A percentile compares a stretch with the other conserved stretches of the same genome.
These are phyloP conservation scores for Tor tambroides DNA, from an alignment of 2,113 vertebrate species.

Conservation along the genomic window DNA sequence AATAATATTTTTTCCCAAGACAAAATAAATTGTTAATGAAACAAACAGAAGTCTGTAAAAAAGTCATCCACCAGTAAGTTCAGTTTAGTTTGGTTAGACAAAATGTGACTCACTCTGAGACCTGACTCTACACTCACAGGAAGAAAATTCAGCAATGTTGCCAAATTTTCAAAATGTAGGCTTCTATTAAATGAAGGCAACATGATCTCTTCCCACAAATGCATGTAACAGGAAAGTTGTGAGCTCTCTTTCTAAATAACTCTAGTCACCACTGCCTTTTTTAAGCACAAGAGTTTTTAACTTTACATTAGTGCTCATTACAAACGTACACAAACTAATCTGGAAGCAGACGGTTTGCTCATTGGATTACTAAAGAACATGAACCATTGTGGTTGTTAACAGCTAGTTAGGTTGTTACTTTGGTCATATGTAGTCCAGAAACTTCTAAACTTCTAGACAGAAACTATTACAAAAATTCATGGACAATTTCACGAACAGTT, in stretches of 20 bases:
- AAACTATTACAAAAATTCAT: neutral
- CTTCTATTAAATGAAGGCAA: neutral
- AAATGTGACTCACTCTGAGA: neutral
- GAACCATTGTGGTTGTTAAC: neutral
- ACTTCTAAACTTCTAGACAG: neutral
- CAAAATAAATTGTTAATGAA: neutral
- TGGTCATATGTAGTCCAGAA: neutral
- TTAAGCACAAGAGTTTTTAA: slow-evolving; percentile 10
- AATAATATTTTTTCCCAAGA: neutral
- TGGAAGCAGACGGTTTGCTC: slow-evolving; percentile 4
- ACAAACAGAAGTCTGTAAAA: neutral
- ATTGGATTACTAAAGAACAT: slow-evolving; percentile 25
- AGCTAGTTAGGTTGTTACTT: neutral
- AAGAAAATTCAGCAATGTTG: neutral
- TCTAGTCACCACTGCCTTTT: slow-evolving; percentile 1
- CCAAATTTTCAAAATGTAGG: neutral
- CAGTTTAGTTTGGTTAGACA: neutral
- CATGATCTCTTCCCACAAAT: slow-evolving; percentile 13
- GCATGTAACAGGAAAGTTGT: slow-evolving; percentile 14
- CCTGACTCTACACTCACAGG: neutral
- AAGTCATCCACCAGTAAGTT: neutral
- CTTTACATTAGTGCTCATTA: slow-evolving; percentile 29
- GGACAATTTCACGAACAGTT: neutral
- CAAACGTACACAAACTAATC: slow-evolving; percentile 42
- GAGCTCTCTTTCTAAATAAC: neutral